A percentile compares a stretch with the other conserved stretches of the same genome.
phyloP scores from a whole-genome alignment of 2,113 vertebrate species.

The Laterallus jamaicensis region DNA sequence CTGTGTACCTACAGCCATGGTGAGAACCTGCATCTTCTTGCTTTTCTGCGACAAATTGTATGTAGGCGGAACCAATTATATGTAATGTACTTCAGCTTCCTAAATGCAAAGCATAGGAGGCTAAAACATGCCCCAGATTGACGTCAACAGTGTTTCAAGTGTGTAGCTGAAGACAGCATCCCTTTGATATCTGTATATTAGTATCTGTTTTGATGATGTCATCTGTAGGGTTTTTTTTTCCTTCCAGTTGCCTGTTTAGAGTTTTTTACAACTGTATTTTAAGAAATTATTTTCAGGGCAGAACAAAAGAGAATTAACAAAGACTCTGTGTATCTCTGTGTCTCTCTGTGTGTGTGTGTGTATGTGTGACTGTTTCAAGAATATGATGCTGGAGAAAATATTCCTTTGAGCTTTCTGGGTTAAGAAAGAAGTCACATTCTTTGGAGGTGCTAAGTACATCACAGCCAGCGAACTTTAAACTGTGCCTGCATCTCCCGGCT shows the following conservation, averaged over 20 bases:
- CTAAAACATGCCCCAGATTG: constrained; percentile 44
- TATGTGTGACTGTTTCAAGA: not conserved
- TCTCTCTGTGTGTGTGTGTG: too few species aligned
- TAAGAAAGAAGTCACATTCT: not conserved
- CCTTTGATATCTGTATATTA: constrained; percentile 35
- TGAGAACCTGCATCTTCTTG: constrained; percentile 46
- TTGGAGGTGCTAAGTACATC: not conserved
- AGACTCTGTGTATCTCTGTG: not conserved
- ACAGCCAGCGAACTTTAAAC: not conserved
- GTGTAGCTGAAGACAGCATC: not conserved
- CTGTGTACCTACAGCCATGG: not conserved
- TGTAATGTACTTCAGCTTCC: constrained; percentile 46
- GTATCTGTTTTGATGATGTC: constrained; percentile 20
- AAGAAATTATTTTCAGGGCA: not conserved
- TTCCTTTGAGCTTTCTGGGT: not conserved
- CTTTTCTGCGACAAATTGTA: constrained; percentile 30
- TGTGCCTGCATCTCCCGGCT: not conserved
- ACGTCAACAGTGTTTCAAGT: constrained; percentile 45
- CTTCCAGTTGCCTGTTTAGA: not conserved
- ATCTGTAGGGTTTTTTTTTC: not conserved
- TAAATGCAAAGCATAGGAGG: constrained; percentile 48
- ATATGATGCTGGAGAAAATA: not conserved
- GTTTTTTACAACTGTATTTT: not conserved
- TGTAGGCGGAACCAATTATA: constrained; percentile 66
- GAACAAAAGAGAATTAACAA: not conserved